Conservation (phyloP, 2,113 vertebrate genomes). For the Pseudorectes ferrugineus region DNA sequence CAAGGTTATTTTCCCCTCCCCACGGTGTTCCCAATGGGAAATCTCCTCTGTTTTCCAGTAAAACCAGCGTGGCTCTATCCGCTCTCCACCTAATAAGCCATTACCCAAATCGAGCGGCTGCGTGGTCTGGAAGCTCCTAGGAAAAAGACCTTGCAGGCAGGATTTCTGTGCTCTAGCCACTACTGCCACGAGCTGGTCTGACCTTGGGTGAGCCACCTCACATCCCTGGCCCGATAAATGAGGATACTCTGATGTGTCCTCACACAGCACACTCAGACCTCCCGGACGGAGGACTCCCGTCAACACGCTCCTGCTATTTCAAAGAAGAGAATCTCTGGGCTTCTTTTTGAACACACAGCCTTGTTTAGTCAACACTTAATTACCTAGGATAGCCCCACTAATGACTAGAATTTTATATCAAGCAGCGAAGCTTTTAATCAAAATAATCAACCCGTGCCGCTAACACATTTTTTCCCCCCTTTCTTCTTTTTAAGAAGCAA, state of each 20-base stretch:
- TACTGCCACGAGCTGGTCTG: not conserved
- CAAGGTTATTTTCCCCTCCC: not conserved
- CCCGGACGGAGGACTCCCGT: not conserved
- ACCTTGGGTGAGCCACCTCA: not conserved
- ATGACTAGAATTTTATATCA: not conserved
- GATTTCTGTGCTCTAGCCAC: not conserved
- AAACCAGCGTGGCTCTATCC: not conserved
- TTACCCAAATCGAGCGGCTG: not conserved
- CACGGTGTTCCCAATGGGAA: accelerated
- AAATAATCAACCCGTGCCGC: not conserved
- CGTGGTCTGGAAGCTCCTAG: not conserved
- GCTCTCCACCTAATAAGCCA: not conserved
- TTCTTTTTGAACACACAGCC: not conserved
- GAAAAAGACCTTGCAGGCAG: not conserved
- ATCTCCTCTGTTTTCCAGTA: not conserved
- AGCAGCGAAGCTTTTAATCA: not conserved
- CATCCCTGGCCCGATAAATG: not conserved
- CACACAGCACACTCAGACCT: not conserved
- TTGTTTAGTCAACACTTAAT: slow-evolving; percentile 25
- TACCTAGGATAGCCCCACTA: not conserved
- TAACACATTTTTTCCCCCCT: accelerated
- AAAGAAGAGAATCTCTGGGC: slow-evolving; percentile 8
- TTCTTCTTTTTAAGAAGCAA: not conserved
- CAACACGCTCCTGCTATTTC: not conserved
- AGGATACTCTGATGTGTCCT: not conserved